Conservation (phyloP, 2,113 vertebrate species). For the Rafetus swinhoei region DNA sequence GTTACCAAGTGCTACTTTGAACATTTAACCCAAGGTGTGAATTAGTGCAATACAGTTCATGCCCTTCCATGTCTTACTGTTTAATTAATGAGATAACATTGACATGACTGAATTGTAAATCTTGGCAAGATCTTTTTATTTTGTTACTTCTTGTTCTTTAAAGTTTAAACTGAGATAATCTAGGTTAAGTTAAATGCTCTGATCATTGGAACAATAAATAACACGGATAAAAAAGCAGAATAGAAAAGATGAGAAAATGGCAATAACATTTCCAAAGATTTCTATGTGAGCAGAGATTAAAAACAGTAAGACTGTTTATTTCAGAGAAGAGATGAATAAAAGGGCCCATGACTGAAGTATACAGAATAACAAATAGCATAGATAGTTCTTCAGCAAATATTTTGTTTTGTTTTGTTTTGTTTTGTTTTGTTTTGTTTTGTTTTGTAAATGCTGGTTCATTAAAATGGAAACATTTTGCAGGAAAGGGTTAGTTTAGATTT, state of each 20-base stretch:
- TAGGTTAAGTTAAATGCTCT: neutral
- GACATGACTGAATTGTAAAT: constrained; percentile 51
- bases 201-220: neutral
- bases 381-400: neutral
- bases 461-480: neutral
- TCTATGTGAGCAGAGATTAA: neutral
- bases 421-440: too few relatives aligned
- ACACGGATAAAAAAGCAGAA: too few relatives aligned
- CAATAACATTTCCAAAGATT: neutral
- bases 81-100: constrained; percentile 69
- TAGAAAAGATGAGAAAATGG: too few relatives aligned
- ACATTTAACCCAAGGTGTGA: constrained; percentile 62
- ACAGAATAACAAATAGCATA: neutral
- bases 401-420: too few relatives aligned
- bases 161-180: constrained; percentile 22
- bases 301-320: neutral
- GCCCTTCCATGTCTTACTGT: constrained; percentile 33
- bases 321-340: neutral
- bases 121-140: neutral
- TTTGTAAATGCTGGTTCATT: neutral
- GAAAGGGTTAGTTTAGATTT: neutral
- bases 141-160: constrained; percentile 56
- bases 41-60: constrained; percentile 60
- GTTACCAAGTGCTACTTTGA: constrained; percentile 51
- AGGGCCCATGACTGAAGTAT: neutral